Conservation (phyloP, 2,113 vertebrate species). For the Otocyon megalotis region DNA sequence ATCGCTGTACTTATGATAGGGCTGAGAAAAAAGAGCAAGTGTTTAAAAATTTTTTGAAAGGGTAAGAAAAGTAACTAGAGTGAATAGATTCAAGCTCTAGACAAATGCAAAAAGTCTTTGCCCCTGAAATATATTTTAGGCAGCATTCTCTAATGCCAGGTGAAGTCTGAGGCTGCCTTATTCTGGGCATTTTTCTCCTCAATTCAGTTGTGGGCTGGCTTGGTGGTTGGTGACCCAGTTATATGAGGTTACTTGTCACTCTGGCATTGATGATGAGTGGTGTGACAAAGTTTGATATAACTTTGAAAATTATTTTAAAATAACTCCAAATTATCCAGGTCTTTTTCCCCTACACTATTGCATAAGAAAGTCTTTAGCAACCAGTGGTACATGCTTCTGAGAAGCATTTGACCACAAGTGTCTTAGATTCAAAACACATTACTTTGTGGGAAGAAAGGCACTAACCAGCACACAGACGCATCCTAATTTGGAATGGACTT, state of each 20-base stretch:
- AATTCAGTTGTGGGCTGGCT: background rate
- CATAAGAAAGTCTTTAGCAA: slow-evolving; percentile 63
- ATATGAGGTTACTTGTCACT: background rate
- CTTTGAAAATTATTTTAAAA: slow-evolving; percentile 49
- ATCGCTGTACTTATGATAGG: background rate
- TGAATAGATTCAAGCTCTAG: background rate
- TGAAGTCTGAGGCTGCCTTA: background rate
- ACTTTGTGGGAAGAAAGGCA: slow-evolving; percentile 62
- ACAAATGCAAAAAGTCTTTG: slow-evolving; percentile 4
- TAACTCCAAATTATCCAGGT: slow-evolving; percentile 6
- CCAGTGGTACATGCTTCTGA: slow-evolving; percentile 15
- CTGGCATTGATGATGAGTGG: background rate
- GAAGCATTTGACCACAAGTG: slow-evolving; percentile 54
- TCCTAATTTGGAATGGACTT: slow-evolving; percentile 55
- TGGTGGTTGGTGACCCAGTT: background rate
- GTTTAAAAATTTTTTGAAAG: background rate
- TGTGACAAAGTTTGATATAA: background rate
- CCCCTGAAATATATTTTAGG: background rate
- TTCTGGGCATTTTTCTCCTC: background rate
- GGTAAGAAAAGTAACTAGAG: background rate
- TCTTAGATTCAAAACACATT: slow-evolving; percentile 75
- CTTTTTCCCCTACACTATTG: background rate
- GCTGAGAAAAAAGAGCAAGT: background rate
- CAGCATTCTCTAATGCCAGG: background rate
- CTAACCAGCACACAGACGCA: slow-evolving; percentile 38